Evolutionary conservation across 2,797 vertebrate species (phyloP).

Genomic region (Hypotaenidia philippensis): DNA sequence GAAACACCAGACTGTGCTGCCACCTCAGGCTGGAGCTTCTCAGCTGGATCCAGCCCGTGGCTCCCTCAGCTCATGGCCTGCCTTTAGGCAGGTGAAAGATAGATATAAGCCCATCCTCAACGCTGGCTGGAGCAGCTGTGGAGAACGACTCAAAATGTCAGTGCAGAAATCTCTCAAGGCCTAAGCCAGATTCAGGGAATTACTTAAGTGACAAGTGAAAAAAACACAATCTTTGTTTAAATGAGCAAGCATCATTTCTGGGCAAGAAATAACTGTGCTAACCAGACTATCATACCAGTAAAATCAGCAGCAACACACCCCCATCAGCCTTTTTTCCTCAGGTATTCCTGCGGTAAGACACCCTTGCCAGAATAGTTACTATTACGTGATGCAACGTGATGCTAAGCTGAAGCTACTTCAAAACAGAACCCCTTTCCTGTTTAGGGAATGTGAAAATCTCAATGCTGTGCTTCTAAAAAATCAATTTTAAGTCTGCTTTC

Average conservation of each 20-base stretch:
- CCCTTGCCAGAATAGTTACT: background rate
- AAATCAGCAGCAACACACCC: background rate
- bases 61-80: background rate
- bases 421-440: background rate
- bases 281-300: background rate
- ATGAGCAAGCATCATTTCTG: background rate
- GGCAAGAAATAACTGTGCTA: background rate
- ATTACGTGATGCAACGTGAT: background rate
- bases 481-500: background rate
- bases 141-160: background rate
- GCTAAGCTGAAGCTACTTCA: background rate
- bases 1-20: background rate
- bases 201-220: background rate
- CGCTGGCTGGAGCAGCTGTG: accelerated
- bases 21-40: background rate
- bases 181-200: background rate
- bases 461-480: background rate
- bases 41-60: background rate
- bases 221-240: background rate
- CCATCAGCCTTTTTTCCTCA: background rate
- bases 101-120: background rate
- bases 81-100: background rate
- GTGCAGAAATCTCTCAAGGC: background rate
- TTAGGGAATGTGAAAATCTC: background rate
- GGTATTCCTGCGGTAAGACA: background rate